phyloP scores from a whole-genome alignment of 2,113 vertebrate genomes.

The Lagenorhynchus albirostris region DNA sequence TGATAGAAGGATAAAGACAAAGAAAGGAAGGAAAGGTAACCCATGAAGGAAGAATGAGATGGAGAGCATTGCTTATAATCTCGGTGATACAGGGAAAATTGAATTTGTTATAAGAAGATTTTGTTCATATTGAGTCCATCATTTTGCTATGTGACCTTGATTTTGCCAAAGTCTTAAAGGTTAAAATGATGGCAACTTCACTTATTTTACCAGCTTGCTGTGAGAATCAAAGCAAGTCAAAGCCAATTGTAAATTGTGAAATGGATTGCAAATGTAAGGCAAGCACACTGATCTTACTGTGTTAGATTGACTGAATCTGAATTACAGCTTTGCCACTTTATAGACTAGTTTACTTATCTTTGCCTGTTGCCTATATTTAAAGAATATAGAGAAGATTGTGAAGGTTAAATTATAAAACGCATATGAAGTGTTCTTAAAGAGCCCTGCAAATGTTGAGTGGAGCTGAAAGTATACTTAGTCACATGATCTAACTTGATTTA shows the following conservation, averaged over 20 bases:
- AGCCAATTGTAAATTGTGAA: not conserved
- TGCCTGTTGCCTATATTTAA: not conserved
- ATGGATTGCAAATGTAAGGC: not conserved
- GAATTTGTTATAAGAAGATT: not conserved
- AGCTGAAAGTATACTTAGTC: not conserved
- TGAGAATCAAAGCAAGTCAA: not conserved
- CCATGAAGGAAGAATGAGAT: not conserved
- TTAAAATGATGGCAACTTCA: not conserved
- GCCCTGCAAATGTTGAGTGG: not conserved
- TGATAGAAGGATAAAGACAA: not conserved
- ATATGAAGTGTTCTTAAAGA: not conserved
- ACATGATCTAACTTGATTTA: not conserved
- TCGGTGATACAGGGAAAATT: not conserved
- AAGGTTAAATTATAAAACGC: conserved; percentile 1
- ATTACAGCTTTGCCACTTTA: not conserved
- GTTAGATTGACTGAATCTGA: not conserved
- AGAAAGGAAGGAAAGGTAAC: not conserved
- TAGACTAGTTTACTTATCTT: not conserved
- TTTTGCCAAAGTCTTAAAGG: not conserved
- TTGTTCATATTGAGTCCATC: not conserved
- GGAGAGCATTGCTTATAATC: not conserved
- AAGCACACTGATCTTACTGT: not conserved
- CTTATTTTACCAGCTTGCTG: not conserved
- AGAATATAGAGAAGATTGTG: not conserved
- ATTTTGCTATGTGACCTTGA: not conserved